Conservation (phyloP, 92 coral and sea anemone genomes). For the Siderastrea radians region DNA sequence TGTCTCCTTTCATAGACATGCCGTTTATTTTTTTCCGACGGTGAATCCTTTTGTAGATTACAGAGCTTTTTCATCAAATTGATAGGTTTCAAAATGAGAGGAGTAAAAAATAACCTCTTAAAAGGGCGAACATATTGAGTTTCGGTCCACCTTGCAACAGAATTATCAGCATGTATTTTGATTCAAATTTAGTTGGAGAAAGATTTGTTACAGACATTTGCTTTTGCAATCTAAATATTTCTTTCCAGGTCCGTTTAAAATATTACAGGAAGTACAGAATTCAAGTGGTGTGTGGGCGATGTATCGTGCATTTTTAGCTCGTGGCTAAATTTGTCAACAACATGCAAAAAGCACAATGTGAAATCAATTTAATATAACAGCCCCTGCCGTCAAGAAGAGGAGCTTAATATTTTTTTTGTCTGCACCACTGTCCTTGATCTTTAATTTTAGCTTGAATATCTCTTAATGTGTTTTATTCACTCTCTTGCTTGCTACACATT, state of each 20-base stretch:
- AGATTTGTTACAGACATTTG: slow-evolving; percentile 2
- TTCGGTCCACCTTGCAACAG: slow-evolving; percentile 15
- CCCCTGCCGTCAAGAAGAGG: background rate
- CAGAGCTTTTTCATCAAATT: background rate
- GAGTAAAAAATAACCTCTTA: background rate
- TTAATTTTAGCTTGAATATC: background rate
- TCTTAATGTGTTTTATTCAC: background rate
- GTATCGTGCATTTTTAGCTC: slow-evolving; percentile 43
- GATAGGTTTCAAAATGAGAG: background rate
- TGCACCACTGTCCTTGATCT: background rate
- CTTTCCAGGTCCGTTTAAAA: background rate
- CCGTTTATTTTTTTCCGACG: slow-evolving; percentile 1
- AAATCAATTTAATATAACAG: slow-evolving; percentile 25
- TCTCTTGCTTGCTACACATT: background rate
- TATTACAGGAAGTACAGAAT: slow-evolving; percentile 31
- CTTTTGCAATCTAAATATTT: slow-evolving; percentile 16
- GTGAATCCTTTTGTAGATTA: background rate
- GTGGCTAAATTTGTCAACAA: slow-evolving; percentile 48
- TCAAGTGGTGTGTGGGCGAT: slow-evolving; percentile 58
- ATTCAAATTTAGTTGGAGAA: background rate
- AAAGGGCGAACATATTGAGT: slow-evolving; percentile 4
- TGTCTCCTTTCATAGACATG: background rate
- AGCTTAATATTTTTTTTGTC: background rate
- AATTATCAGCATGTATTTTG: slow-evolving; percentile 3
- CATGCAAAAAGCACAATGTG: background rate